phyloP scores from a whole-genome alignment of 2,888 invertebrate species.

The Mythimna vitellina region DNA sequence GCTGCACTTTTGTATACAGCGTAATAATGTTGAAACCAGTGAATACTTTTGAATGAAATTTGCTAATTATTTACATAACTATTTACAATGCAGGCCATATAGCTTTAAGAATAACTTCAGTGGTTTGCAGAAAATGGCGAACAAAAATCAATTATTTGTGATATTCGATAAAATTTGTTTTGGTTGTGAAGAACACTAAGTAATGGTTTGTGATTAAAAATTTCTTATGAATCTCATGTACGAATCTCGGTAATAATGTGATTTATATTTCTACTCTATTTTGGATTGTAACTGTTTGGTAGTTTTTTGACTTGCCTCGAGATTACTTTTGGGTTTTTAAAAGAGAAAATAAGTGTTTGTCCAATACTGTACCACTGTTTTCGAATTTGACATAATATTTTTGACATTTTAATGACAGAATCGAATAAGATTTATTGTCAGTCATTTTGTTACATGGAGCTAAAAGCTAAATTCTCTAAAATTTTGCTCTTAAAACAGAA shows the following conservation, averaged over 20 bases:
- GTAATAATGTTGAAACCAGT: not conserved
- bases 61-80: not conserved
- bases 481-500: not conserved
- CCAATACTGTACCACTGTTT: not conserved
- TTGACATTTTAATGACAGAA: too few relatives aligned
- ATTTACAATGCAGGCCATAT: constrained; percentile 37
- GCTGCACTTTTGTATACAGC: not conserved
- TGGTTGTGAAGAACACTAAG: constrained; percentile 27
- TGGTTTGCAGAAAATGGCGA: not conserved
- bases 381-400: not conserved
- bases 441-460: not conserved
- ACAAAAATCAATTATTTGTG: not conserved
- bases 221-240: constrained; percentile 27
- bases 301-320: not conserved
- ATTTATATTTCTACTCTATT: not conserved
- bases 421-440: not conserved
- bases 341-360: constrained; percentile 6
- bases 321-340: not conserved
- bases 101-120: not conserved
- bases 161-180: not conserved
- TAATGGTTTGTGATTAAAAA: not conserved
- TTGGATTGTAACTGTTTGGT: not conserved
- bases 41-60: not conserved
- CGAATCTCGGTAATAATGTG: constrained; percentile 30
- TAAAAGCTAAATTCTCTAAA: not conserved